phyloP scores from a whole-genome alignment of 64 coral and sea anemone genomes.

The Montipora foliosa region DNA sequence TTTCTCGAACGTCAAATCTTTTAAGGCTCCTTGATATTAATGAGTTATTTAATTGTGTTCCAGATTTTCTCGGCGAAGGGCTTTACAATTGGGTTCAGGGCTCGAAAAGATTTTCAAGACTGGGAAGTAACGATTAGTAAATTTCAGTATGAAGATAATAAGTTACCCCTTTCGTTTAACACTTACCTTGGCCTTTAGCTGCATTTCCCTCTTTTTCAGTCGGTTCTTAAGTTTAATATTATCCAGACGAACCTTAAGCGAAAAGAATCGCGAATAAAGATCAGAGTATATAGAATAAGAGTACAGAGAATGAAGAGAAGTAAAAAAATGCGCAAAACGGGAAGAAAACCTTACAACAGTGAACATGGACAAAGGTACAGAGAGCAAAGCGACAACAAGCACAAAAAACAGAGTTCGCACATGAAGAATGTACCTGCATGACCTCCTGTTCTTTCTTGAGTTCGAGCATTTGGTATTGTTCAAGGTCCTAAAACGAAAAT shows the following conservation, averaged over 20 bases:
- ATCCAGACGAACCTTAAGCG: constrained; percentile 83
- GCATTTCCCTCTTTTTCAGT: constrained; percentile 98
- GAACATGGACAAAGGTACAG: neutral
- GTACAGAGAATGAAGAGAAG: neutral
- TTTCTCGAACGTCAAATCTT: no score
- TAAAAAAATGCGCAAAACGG: neutral
- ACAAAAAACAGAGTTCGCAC: neutral
- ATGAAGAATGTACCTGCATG: constrained; percentile 58
- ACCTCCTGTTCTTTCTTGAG: constrained; percentile 97
- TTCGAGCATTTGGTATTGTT: constrained; percentile 87
- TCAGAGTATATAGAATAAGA: no score
- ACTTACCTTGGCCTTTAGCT: constrained; percentile 94
- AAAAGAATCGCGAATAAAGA: neutral
- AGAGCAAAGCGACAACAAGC: neutral
- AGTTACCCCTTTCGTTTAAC: no score
- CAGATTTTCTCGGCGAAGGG: no score
- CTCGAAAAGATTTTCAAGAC: no score
- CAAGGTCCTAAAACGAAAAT: constrained; percentile 79
- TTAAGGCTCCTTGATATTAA: no score
- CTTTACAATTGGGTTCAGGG: no score
- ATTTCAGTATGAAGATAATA: no score
- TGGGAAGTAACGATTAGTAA: no score
- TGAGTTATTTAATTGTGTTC: no score
- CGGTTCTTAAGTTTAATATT: constrained; percentile 98
- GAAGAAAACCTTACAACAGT: neutral